phyloP scores from a whole-genome alignment of 2,888 invertebrate species.

The Platycnemis pennipes region DNA sequence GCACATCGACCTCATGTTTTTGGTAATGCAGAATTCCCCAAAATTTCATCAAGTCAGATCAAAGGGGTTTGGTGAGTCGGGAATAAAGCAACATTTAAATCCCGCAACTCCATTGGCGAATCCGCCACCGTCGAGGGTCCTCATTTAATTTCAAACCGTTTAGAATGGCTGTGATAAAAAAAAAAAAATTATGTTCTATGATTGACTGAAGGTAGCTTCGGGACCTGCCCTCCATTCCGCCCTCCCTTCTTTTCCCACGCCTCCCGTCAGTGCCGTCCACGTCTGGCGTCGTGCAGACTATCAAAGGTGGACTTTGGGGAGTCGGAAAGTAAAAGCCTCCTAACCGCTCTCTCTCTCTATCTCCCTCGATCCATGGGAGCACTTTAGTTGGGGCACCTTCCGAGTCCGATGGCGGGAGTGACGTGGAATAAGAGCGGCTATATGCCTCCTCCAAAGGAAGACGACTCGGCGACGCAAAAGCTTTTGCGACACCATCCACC shows the following conservation, averaged over 20 bases:
- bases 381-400: background rate
- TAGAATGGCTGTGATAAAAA: no score
- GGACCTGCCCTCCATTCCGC: no score
- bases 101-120: background rate
- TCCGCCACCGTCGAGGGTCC: background rate
- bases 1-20: background rate
- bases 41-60: background rate
- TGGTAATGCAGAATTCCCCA: background rate
- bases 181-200: no score
- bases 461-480: background rate
- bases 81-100: background rate
- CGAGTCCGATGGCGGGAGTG: background rate
- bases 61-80: background rate
- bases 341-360: background rate
- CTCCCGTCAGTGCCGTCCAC: background rate
- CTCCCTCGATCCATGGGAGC: background rate
- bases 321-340: background rate
- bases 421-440: background rate
- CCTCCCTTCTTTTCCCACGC: no score
- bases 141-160: background rate
- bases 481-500: constrained; percentile 10
- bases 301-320: background rate
- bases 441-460: background rate
- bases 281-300: background rate
- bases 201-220: no score